Percentiles rank a stretch among this genome's conserved stretches.
Evolutionary conservation across 92 coral and sea anemone species (phyloP).

Genomic region (Ricordea florida): DNA sequence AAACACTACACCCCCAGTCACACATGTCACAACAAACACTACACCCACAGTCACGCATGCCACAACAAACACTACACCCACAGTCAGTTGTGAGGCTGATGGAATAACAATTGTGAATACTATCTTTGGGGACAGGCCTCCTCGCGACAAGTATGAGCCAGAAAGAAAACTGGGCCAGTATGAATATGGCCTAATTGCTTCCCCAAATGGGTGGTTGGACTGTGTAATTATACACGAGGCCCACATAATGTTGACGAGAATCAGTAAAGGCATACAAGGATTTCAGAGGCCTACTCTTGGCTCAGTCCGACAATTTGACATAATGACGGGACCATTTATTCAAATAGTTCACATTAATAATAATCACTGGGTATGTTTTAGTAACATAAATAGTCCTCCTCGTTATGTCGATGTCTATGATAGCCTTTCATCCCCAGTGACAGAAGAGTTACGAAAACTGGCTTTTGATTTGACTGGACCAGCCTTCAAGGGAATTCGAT

Average conservation of each 20-base stretch:
- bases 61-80: conserved; percentile 9
- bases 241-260: conserved; percentile 32
- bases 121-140: background rate
- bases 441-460: conserved; percentile 34
- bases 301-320: conserved; percentile 50
- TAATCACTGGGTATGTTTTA: conserved; percentile 58
- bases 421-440: conserved; percentile 38
- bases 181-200: conserved; percentile 43
- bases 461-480: conserved; percentile 51
- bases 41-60: background rate
- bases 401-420: conserved; percentile 51
- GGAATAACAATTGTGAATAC: conserved; percentile 5
- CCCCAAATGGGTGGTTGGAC: conserved; percentile 61
- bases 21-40: background rate
- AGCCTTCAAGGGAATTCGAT: conserved; percentile 32
- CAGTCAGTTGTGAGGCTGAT: conserved; percentile 18
- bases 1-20: conserved; percentile 5
- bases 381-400: conserved; percentile 24
- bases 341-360: conserved; percentile 50
- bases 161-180: conserved; percentile 32
- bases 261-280: conserved; percentile 38
- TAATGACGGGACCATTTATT: conserved; percentile 62
- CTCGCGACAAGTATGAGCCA: conserved; percentile 48
- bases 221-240: conserved; percentile 60
- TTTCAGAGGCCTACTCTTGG: conserved; percentile 66